Percentiles rank a stretch among this genome's conserved stretches.
These are phyloP conservation scores for Nannoperca obscura DNA, from an alignment of 2,797 vertebrate species.

Conservation along the genomic window DNA sequence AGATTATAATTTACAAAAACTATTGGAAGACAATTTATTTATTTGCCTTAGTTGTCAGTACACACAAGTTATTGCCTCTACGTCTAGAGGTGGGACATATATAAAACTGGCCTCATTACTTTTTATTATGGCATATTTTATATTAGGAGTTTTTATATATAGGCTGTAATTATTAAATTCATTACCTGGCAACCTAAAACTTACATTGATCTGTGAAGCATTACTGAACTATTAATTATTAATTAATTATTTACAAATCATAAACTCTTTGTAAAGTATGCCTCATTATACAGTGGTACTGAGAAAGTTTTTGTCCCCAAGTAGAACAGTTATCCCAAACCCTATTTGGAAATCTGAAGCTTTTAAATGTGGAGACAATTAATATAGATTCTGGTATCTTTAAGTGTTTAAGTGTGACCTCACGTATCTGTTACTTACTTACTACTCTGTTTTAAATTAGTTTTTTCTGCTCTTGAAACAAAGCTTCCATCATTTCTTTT, in stretches of 20 bases:
- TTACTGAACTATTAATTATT: neutral
- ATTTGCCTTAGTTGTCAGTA: too few relatives aligned
- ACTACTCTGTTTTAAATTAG: neutral
- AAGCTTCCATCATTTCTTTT: neutral
- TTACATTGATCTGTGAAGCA: neutral
- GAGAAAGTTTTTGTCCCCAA: too few relatives aligned
- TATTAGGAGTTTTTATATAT: neutral
- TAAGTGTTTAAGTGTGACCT: neutral
- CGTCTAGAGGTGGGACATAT: neutral
- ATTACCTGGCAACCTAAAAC: neutral
- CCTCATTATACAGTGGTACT: too few relatives aligned
- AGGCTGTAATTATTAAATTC: neutral
- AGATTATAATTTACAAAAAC: neutral
- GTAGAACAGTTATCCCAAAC: neutral
- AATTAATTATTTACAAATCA: neutral
- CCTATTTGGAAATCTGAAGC: neutral
- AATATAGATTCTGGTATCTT: neutral
- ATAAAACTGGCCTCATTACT: neutral
- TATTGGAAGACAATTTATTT: neutral
- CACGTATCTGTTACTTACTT: neutral
- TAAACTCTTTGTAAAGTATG: too few relatives aligned
- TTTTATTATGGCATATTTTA: neutral
- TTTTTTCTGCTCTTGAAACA: slow-evolving; percentile 2
- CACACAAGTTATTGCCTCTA: neutral
- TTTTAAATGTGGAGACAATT: neutral